Base-by-base conservation (phyloP, 2,113 vertebrate genomes). In the Festucalex cinctus region DNA sequence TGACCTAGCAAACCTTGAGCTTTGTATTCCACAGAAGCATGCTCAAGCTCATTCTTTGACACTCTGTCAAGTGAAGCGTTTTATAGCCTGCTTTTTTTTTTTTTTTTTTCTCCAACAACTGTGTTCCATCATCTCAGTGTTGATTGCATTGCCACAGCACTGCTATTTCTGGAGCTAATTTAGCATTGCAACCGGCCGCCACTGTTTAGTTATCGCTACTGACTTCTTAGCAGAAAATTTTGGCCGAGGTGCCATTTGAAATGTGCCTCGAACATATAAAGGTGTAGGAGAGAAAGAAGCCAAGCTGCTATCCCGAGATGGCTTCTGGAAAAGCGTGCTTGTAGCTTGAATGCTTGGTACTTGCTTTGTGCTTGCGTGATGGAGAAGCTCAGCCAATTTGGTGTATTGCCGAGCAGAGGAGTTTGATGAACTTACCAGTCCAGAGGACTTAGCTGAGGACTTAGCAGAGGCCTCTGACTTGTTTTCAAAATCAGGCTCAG, bases 161-260 rank as follows among this genome's bases (percentile, higher is more conserved):
- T 43, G 69, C 75, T 60, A 75, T 75, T 68, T 60, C 56, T 59
- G 70, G 17, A 48, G 57, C 79, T 92, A 98, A 88, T 94, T 90
- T 73, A 88, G 89, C 70, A 91, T 85, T 46, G 90, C 64, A 3
- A 96, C 92, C 69, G 95, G 92, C 88, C 91, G 97, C 97, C 97
- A 98, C 86, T 95, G 94, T 94, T 96, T 95, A 68, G 89, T 85
- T 58, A 81, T 72, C 80, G 90, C 88, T 1, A 90, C 91, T 63
- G 93, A 91, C 87, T 95, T 98, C 93, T 94, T 99, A 68, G 97
- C 97, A 67, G 94, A 98, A 88, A 98, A 99, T 75, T 92, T 98
- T 75, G 97, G 97, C 87, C 91, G 92, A 0, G 96, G 96, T 81
- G 95, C 94, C 85, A 94, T 88, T 82, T 93, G 93, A 78, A 91